A percentile compares a stretch with the other conserved stretches of the same genome.
Evolutionary conservation across 2,113 vertebrate genomes (phyloP).

Genomic region (Elanus axillaris): DNA sequence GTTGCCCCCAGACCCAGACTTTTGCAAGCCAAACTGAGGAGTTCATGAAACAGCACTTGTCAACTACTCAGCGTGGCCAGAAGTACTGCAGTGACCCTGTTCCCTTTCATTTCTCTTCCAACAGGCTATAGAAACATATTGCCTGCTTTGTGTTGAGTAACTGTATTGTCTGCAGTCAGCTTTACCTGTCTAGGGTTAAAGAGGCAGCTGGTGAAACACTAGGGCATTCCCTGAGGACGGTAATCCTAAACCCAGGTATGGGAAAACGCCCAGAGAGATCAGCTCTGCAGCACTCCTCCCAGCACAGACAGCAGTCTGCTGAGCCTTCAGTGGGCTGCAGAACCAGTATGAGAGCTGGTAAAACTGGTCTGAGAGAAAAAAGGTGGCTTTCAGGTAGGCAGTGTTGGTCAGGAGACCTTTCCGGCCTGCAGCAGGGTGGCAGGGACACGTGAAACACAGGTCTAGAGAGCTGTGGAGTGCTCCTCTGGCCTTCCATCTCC

Average conservation of each 20-base stretch:
- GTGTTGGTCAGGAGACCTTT: not conserved
- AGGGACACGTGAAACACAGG: not conserved
- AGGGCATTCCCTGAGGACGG: not conserved
- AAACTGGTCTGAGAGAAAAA: conserved; percentile 15
- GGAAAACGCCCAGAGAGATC: not conserved
- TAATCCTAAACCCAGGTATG: not conserved
- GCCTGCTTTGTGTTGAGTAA: not conserved
- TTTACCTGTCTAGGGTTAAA: not conserved
- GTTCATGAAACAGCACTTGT: not conserved
- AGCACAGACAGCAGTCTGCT: not conserved
- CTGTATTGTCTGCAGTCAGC: not conserved
- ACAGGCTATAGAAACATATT: not conserved
- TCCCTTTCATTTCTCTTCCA: not conserved
- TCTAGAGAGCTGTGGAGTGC: not conserved
- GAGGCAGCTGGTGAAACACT: not conserved
- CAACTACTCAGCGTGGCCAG: not conserved
- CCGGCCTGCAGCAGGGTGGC: not conserved
- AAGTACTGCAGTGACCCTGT: not conserved
- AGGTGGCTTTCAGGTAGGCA: conserved; percentile 1
- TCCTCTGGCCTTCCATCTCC: not conserved
- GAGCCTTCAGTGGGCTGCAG: not conserved
- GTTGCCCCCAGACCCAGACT: not conserved
- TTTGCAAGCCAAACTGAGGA: not conserved
- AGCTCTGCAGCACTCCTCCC: not conserved
- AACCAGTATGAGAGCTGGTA: conserved; percentile 39